Conservation (phyloP, 2,888 invertebrate genomes). For the Leucoptera coffeella region DNA sequence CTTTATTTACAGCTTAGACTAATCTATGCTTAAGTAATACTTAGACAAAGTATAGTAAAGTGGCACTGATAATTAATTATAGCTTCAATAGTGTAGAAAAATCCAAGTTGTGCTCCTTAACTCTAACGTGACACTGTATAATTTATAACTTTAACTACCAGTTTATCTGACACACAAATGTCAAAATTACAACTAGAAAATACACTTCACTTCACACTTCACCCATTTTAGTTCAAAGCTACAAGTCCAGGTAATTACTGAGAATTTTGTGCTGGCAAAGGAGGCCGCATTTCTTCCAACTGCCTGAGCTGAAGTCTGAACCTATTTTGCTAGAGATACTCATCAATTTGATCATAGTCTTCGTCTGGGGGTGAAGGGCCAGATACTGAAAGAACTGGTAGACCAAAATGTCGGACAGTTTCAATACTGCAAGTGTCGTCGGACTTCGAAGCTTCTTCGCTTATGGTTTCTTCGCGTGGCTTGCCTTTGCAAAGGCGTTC, state of each 20-base stretch:
- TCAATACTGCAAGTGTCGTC: slow-evolving; percentile 30
- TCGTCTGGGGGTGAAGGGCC: slow-evolving; percentile 74
- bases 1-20: too few relatives aligned
- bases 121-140: too few relatives aligned
- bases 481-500: slow-evolving; percentile 43
- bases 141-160: too few relatives aligned
- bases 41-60: too few relatives aligned
- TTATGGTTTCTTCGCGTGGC: slow-evolving; percentile 37
- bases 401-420: slow-evolving; percentile 58
- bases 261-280: slow-evolving; percentile 18
- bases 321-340: slow-evolving; percentile 57
- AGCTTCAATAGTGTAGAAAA: too few relatives aligned
- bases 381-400: slow-evolving; percentile 72
- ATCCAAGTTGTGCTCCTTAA: too few relatives aligned
- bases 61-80: too few relatives aligned
- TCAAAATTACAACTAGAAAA: slow-evolving; percentile 7
- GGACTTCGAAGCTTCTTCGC: slow-evolving; percentile 36
- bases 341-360: slow-evolving; percentile 56
- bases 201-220: slow-evolving; percentile 15
- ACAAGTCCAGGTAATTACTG: slow-evolving; percentile 12
- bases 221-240: slow-evolving; percentile 17
- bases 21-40: too few relatives aligned
- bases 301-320: slow-evolving; percentile 46
- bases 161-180: not conserved
- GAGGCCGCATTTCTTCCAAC: slow-evolving; percentile 40